Evolutionary conservation across 2,888 invertebrate species (phyloP).

Genomic region (Dolichomitus sp.): DNA sequence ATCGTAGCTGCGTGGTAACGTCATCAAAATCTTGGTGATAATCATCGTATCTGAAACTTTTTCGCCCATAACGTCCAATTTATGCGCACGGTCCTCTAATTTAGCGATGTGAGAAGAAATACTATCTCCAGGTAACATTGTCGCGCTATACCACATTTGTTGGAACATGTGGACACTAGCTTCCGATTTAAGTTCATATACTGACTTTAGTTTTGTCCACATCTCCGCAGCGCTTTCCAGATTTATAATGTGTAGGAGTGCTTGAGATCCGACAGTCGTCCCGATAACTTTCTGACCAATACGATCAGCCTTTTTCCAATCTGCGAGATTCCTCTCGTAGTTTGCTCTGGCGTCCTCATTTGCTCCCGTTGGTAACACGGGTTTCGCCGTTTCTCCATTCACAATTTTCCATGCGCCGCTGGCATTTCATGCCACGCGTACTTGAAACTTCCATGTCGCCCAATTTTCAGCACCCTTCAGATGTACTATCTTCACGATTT

Average conservation of each 20-base stretch:
- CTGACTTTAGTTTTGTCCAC: slow-evolving; percentile 72
- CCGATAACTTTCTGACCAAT: slow-evolving; percentile 74
- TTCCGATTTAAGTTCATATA: slow-evolving; percentile 76
- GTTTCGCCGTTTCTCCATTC: slow-evolving; percentile 23
- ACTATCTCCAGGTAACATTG: slow-evolving; percentile 61
- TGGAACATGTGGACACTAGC: slow-evolving; percentile 61
- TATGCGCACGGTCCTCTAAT: slow-evolving; percentile 63
- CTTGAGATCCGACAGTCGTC: slow-evolving; percentile 68
- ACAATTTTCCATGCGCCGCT: slow-evolving; percentile 37
- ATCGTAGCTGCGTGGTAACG: slow-evolving; percentile 62
- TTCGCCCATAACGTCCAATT: slow-evolving; percentile 49
- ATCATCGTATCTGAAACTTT: slow-evolving; percentile 51
- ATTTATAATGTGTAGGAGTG: slow-evolving; percentile 72
- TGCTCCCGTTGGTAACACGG: background rate
- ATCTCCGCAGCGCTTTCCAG: slow-evolving; percentile 68
- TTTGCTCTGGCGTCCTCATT: slow-evolving; percentile 26
- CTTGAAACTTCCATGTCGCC: slow-evolving; percentile 53
- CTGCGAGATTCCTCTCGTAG: slow-evolving; percentile 8
- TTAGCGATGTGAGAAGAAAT: slow-evolving; percentile 70
- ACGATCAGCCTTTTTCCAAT: slow-evolving; percentile 69
- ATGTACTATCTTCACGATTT: slow-evolving; percentile 53
- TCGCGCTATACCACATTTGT: slow-evolving; percentile 48
- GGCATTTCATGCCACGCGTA: slow-evolving; percentile 29
- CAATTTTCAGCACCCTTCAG: slow-evolving; percentile 64
- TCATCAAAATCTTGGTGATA: slow-evolving; percentile 64